phyloP scores from a whole-genome alignment of 2,888 invertebrate species.

The Hyles lineata region DNA sequence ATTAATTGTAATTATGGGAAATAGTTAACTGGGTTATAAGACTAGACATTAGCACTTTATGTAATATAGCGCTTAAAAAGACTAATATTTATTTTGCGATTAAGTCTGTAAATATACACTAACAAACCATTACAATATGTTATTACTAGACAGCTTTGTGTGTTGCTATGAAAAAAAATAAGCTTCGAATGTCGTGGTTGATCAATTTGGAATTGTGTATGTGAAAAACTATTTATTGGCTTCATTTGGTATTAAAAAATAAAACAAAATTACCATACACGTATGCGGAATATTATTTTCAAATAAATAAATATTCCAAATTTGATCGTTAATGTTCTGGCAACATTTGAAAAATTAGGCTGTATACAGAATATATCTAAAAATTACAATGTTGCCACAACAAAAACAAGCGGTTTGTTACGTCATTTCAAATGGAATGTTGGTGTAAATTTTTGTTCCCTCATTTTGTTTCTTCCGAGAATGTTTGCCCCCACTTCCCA shows the following conservation, averaged over 20 bases:
- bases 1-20: neutral
- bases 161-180: constrained; percentile 63
- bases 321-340: constrained; percentile 78
- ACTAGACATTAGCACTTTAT: constrained; percentile 16
- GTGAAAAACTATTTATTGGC: constrained; percentile 74
- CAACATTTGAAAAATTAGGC: constrained; percentile 56
- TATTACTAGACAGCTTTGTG: constrained; percentile 69
- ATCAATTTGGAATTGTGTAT: constrained; percentile 83
- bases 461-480: constrained; percentile 76
- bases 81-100: constrained; percentile 56
- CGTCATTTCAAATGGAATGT: constrained; percentile 87
- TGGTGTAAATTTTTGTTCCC: constrained; percentile 85
- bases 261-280: constrained; percentile 38
- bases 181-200: constrained; percentile 71
- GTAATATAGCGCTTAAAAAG: constrained; percentile 41
- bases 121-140: constrained; percentile 75
- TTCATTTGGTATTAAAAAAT: constrained; percentile 52
- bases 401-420: constrained; percentile 60
- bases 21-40: neutral
- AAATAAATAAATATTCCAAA: constrained; percentile 65
- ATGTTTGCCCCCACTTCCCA: constrained; percentile 84
- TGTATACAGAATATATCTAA: constrained; percentile 42
- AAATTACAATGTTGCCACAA: constrained; percentile 71
- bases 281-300: constrained; percentile 33
- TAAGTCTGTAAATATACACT: constrained; percentile 75